Percentiles rank a stretch among this genome's conserved stretches.
Evolutionary conservation across 2,797 vertebrate species (phyloP).

Genomic region (Zenarchopterus dispar): DNA sequence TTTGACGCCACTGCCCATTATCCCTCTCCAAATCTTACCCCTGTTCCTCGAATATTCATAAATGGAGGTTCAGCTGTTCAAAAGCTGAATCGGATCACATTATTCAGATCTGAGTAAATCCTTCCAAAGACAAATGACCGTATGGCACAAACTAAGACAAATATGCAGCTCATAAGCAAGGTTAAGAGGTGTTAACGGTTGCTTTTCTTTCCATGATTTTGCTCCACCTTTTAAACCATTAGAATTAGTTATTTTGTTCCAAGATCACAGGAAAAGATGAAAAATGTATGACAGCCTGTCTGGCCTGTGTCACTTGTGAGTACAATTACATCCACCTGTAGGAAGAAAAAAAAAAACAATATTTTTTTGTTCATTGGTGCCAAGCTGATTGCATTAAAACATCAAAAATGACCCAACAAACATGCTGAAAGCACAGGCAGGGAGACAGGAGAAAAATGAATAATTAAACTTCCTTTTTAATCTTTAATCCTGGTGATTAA

Average conservation of each 20-base stretch:
- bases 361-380: not conserved
- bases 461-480: constrained; percentile 75
- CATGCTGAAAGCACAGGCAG: constrained; percentile 2
- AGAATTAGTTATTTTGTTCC: constrained; percentile 18
- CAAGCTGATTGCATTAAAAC: constrained; percentile 31
- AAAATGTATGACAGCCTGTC: constrained; percentile 33
- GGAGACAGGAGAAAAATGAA: constrained; percentile 50
- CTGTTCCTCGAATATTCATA: constrained; percentile 59
- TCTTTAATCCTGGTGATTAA: constrained; percentile 77
- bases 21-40: constrained; percentile 29
- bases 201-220: constrained; percentile 2
- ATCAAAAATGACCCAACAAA: constrained; percentile 30
- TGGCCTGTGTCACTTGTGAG: not conserved
- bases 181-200: constrained; percentile 59
- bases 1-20: constrained; percentile 37
- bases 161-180: constrained; percentile 46
- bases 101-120: constrained; percentile 33
- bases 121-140: constrained; percentile 45
- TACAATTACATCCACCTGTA: constrained; percentile 55
- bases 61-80: constrained; percentile 40
- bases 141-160: constrained; percentile 9
- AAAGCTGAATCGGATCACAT: constrained; percentile 61
- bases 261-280: constrained; percentile 19
- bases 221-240: constrained; percentile 23
- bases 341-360: constrained; percentile 9